These are phyloP conservation scores for Microtus agrestis DNA, from an alignment of 2,797 vertebrate genomes.

Conservation along the genomic window DNA sequence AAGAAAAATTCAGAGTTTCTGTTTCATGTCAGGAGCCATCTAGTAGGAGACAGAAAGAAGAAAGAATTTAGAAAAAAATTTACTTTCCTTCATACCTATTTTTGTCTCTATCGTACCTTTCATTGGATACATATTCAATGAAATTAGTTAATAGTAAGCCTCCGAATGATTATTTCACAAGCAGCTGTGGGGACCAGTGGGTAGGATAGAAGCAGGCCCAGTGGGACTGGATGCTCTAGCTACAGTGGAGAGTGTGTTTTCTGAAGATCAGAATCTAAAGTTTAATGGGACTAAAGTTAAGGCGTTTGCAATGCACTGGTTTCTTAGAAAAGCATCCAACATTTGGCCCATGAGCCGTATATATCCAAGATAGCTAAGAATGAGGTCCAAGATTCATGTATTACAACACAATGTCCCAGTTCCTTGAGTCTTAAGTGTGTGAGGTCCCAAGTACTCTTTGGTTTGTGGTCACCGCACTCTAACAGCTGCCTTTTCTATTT, in stretches of 20 bases:
- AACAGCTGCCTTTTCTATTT: neutral
- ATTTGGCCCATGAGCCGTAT: neutral
- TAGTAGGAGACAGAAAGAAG: too few relatives aligned
- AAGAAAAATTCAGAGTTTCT: too few relatives aligned
- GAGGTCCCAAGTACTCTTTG: neutral
- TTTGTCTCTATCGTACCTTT: too few relatives aligned
- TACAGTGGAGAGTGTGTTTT: neutral
- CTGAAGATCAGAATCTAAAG: neutral
- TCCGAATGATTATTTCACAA: too few relatives aligned
- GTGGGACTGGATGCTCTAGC: too few relatives aligned
- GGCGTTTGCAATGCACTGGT: neutral
- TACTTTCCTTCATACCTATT: too few relatives aligned
- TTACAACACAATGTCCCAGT: neutral
- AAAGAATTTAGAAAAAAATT: too few relatives aligned
- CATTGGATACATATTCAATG: too few relatives aligned
- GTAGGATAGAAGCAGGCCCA: too few relatives aligned
- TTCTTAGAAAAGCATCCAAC: neutral
- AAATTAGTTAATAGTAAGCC: too few relatives aligned
- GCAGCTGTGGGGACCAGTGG: too few relatives aligned
- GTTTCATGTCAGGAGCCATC: too few relatives aligned
- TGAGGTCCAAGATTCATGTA: neutral
- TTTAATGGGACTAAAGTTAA: neutral
- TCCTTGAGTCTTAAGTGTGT: neutral
- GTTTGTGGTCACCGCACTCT: neutral
- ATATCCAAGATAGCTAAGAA: neutral